Conservation (phyloP, 2,797 vertebrate species). For the Platalea minor region DNA sequence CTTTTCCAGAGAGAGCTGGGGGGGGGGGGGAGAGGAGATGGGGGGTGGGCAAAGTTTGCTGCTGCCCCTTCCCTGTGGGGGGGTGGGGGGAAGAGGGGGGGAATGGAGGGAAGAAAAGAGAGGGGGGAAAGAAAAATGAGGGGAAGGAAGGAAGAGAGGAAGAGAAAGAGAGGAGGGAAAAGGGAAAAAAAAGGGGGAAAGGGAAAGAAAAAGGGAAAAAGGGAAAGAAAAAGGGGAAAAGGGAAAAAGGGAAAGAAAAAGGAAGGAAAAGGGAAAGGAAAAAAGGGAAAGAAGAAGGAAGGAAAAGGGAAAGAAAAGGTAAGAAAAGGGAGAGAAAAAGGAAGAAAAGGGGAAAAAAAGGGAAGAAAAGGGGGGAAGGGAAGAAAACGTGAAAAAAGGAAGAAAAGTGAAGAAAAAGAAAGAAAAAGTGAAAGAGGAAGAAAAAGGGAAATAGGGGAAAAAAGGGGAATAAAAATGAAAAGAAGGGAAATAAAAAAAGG, state of each 20-base stretch:
- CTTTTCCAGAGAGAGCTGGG: not conserved
- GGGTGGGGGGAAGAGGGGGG: not conserved
- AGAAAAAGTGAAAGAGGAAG: accelerated
- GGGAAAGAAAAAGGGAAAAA: not conserved
- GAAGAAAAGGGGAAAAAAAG: not conserved
- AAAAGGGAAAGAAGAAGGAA: not conserved
- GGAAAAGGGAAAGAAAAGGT: too few species aligned
- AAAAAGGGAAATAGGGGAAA: not conserved
- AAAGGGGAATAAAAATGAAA: not conserved
- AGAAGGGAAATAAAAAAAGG: too few species aligned
- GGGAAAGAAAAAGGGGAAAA: too few species aligned
- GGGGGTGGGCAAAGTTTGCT: not conserved
- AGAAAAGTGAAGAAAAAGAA: too few species aligned
- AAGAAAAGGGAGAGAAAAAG: too few species aligned
- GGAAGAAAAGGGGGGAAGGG: not conserved
- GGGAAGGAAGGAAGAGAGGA: not conserved
- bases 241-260: too few species aligned
- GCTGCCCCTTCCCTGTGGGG: not conserved
- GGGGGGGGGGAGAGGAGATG: not conserved
- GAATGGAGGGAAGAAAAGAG: not conserved
- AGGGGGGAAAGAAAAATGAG: not conserved
- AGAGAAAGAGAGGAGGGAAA: too few species aligned
- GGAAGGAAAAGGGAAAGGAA: accelerated
- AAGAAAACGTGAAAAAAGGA: too few species aligned
- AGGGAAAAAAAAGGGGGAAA: not conserved